Base-by-base conservation (phyloP, 2,113 vertebrate genomes). In the Aspidoscelis tigris region DNA sequence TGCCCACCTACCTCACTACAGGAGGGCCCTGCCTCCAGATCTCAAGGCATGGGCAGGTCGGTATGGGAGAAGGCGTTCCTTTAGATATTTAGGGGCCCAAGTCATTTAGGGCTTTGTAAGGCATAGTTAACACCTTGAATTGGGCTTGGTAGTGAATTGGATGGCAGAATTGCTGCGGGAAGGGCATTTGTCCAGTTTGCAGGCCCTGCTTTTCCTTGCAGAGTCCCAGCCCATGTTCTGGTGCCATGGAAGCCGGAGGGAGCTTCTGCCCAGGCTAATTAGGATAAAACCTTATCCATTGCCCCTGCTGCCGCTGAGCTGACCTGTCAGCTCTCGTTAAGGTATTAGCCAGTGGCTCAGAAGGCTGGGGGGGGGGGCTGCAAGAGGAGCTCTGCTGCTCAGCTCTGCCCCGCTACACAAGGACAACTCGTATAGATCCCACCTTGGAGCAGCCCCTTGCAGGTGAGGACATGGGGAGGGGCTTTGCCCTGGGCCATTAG, bases 301-400 rank as follows among this genome's bases (percentile, higher is more conserved):
- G 66, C 55, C 76, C 75, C 81, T 71, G 44, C 39, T 66, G 0
- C 0, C 43, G 65, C 3, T 33, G 33, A 21, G 69, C n/a, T n/a
- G 33, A n/a, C 83, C 68, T 0, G 76, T 86, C 92, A 87, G 61
- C 41, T 89, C 88, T 88, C 71, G 81, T 88, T 90, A 90, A 80
- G 65, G 76, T 83, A 86, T 92, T 90, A 89, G 61, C 0, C 0
- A 22, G 0, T 0, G 41, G 84, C 76, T 0, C 0, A 4, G 0
- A 0, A 43, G 1, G 21, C 61, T 50, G 33, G 18, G 53, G 20
- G 12, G 5, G 55, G 55, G 55, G 7, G 43, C 18, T 39, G 76
- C 5, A 39, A 21, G 44, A 85, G 87, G 84, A 55, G 79, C 22
- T 16, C 0, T 0, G 18, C 5, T 26, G 55, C 81, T 41, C 79